Percentiles rank a stretch among this genome's conserved stretches.
phyloP scores from a whole-genome alignment of 1,140 invertebrate species.

The Bombus picipes region DNA sequence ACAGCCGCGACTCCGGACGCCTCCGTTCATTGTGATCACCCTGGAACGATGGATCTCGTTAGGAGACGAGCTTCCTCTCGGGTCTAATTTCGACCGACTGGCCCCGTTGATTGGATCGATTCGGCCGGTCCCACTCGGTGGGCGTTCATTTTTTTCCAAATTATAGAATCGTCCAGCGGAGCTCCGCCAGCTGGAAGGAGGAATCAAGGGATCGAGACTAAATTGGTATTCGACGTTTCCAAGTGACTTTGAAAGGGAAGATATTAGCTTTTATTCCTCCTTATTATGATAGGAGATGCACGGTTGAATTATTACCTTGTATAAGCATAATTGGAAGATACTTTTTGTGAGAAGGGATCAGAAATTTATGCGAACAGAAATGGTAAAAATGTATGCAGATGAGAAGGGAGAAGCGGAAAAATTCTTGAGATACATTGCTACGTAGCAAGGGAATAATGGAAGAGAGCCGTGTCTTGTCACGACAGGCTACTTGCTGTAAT shows the following conservation, averaged over 20 bases:
- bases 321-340: neutral
- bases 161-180: neutral
- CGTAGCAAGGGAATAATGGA: neutral
- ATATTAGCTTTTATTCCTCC: too few species aligned
- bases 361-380: neutral
- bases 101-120: slow-evolving; percentile 48
- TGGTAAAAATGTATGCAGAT: neutral
- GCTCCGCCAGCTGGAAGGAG: neutral
- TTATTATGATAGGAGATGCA: neutral
- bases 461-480: neutral
- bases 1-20: slow-evolving; percentile 32
- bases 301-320: neutral
- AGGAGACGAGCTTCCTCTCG: slow-evolving; percentile 42
- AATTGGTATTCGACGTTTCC: neutral
- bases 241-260: neutral
- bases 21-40: slow-evolving; percentile 21
- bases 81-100: slow-evolving; percentile 32
- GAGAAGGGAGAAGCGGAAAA: neutral
- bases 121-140: neutral
- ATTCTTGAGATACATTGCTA: slow-evolving; percentile 30
- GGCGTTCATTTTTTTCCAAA: slow-evolving; percentile 13
- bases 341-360: neutral
- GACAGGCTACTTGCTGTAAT: slow-evolving; percentile 26
- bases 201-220: neutral
- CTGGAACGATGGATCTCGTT: slow-evolving; percentile 70